Evolutionary conservation across 1,140 invertebrate species (phyloP).

Genomic region (Neelides sp.): DNA sequence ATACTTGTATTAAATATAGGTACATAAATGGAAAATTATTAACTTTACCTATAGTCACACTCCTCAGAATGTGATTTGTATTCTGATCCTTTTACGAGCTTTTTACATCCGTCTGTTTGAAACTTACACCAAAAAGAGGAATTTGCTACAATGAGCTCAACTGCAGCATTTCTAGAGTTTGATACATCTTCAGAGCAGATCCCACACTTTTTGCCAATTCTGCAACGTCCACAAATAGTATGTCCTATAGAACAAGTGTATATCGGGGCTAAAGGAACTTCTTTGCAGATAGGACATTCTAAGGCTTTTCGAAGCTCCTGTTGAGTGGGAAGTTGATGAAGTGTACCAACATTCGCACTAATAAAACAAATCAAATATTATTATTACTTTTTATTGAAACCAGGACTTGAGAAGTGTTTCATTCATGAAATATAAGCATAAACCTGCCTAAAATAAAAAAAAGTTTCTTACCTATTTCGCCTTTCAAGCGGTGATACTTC

Average conservation of each 20-base stretch:
- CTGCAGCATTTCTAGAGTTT: conserved; percentile 12
- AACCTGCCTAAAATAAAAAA: too few relatives aligned
- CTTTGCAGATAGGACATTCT: conserved; percentile 24
- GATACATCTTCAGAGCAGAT: conserved; percentile 22
- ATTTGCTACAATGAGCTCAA: conserved; percentile 21
- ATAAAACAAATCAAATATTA: too few relatives aligned
- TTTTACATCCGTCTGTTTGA: conserved; percentile 17
- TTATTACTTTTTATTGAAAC: too few relatives aligned
- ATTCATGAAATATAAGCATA: too few relatives aligned
- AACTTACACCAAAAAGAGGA: conserved; percentile 27
- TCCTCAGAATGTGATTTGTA: conserved; percentile 14
- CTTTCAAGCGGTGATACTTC: too few relatives aligned
- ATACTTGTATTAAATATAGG: too few relatives aligned
- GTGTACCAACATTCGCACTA: conserved; percentile 17
- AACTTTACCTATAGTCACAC: conserved; percentile 17
- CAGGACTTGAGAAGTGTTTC: too few relatives aligned
- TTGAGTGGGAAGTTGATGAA: conserved; percentile 14
- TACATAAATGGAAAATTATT: neutral
- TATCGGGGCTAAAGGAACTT: conserved; percentile 24
- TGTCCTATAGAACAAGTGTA: conserved; percentile 21
- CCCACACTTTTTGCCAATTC: conserved; percentile 11
- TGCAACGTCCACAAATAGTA: conserved; percentile 22
- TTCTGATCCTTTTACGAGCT: conserved; percentile 20
- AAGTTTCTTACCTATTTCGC: too few relatives aligned
- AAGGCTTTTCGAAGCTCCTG: conserved; percentile 20